Evolutionary conservation across 2,113 vertebrate genomes (phyloP).

Genomic region (Siniperca knerii): DNA sequence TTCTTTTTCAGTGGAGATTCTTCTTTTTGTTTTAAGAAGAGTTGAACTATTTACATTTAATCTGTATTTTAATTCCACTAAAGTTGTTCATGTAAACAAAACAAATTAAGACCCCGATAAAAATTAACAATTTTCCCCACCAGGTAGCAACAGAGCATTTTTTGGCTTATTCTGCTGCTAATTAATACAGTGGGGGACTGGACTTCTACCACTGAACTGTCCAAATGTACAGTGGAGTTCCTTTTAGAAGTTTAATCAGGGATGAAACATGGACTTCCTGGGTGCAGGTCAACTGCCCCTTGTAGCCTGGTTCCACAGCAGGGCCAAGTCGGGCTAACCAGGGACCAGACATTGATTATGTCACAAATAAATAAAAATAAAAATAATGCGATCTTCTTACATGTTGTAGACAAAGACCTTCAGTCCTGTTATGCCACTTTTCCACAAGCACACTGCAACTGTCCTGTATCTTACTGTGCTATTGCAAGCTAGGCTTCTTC

Average conservation of each 20-base stretch:
- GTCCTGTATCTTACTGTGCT: background rate
- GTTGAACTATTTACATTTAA: slow-evolving; percentile 68
- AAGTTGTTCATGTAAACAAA: slow-evolving; percentile 71
- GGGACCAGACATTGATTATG: background rate
- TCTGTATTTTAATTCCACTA: slow-evolving; percentile 16
- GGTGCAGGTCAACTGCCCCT: slow-evolving; percentile 25
- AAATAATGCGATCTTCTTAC: background rate
- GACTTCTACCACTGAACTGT: slow-evolving; percentile 77
- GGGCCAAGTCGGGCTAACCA: slow-evolving; percentile 9
- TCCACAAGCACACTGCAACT: slow-evolving; percentile 33
- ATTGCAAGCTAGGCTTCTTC: background rate
- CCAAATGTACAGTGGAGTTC: slow-evolving; percentile 38
- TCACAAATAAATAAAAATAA: background rate
- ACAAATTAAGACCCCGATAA: slow-evolving; percentile 53
- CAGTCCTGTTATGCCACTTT: background rate
- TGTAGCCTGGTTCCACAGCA: slow-evolving; percentile 39
- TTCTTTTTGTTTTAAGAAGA: slow-evolving; percentile 50
- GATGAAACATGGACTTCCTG: slow-evolving; percentile 22
- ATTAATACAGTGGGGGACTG: slow-evolving; percentile 71
- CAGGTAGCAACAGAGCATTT: slow-evolving; percentile 35
- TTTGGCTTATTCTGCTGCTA: slow-evolving; percentile 87
- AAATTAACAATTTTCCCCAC: slow-evolving; percentile 19
- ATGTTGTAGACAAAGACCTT: background rate
- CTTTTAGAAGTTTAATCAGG: slow-evolving; percentile 47
- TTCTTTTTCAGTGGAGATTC: slow-evolving; percentile 59